Percentiles rank a stretch among this genome's conserved stretches.
Evolutionary conservation across 2,113 vertebrate species (phyloP).

Genomic region (Cephalopterus ornatus): DNA sequence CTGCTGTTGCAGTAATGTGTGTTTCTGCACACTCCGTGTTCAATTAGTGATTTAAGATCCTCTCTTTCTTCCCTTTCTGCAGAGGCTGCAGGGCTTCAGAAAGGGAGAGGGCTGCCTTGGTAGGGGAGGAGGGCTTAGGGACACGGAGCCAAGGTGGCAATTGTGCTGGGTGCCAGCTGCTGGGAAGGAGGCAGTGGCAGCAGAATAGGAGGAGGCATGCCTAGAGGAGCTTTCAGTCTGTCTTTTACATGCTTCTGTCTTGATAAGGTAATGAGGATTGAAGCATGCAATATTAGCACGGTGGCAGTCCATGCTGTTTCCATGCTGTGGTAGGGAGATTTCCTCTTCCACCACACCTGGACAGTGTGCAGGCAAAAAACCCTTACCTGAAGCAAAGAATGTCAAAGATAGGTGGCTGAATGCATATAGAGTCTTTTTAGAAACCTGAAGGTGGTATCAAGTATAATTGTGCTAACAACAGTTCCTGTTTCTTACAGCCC

Average conservation of each 20-base stretch:
- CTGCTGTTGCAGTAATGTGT: background rate
- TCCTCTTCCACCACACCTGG: background rate
- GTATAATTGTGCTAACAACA: background rate
- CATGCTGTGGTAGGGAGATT: background rate
- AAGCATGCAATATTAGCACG: background rate
- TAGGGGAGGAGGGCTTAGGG: background rate
- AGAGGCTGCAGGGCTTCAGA: background rate
- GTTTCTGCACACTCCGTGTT: background rate
- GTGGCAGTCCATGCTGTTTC: background rate
- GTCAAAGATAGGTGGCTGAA: background rate
- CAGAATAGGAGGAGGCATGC: background rate
- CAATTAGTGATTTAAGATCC: background rate
- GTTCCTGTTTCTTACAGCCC: slow-evolving; percentile 75
- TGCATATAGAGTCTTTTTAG: background rate
- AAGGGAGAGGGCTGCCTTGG: background rate
- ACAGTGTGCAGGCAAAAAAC: background rate
- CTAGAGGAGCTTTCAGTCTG: background rate
- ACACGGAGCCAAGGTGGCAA: background rate
- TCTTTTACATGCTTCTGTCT: background rate
- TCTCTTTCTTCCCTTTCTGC: background rate
- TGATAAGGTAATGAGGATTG: background rate
- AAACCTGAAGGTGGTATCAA: background rate
- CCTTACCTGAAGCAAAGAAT: background rate
- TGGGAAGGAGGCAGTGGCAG: background rate
- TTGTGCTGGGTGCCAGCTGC: background rate